Evolutionary conservation across 1,140 invertebrate genomes (phyloP).

Genomic region (Ctenoplectra terminalis): DNA sequence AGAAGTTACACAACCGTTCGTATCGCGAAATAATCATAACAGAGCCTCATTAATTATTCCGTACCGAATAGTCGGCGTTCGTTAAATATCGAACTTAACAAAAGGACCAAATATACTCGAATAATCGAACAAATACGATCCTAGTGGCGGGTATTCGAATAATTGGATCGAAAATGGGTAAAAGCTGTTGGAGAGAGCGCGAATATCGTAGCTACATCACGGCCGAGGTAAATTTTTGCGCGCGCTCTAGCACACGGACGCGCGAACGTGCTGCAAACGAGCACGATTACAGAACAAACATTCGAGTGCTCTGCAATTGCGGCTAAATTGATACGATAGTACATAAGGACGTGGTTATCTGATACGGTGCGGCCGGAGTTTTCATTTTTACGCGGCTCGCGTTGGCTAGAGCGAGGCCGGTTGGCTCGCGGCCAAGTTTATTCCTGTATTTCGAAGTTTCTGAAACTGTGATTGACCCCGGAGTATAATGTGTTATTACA

Average conservation of each 20-base stretch:
- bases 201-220: background rate
- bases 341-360: slow-evolving; percentile 52
- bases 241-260: background rate
- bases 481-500: slow-evolving; percentile 45
- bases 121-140: background rate
- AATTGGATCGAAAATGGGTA: background rate
- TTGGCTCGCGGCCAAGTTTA: slow-evolving; percentile 28
- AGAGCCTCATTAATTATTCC: background rate
- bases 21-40: background rate
- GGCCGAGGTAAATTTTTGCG: background rate
- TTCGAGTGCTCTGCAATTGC: slow-evolving; percentile 32
- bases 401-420: background rate
- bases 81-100: slow-evolving; percentile 2
- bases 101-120: background rate
- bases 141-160: background rate
- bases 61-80: background rate
- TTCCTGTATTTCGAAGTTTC: slow-evolving; percentile 52
- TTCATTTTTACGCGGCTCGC: slow-evolving; percentile 25
- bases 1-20: background rate
- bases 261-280: slow-evolving; percentile 15
- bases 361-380: slow-evolving; percentile 44
- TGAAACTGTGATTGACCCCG: slow-evolving; percentile 53
- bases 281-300: slow-evolving; percentile 43
- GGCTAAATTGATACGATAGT: slow-evolving; percentile 52
- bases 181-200: background rate